Conservation (phyloP, 2,888 invertebrate genomes). For the Seladonia tumulorum region DNA sequence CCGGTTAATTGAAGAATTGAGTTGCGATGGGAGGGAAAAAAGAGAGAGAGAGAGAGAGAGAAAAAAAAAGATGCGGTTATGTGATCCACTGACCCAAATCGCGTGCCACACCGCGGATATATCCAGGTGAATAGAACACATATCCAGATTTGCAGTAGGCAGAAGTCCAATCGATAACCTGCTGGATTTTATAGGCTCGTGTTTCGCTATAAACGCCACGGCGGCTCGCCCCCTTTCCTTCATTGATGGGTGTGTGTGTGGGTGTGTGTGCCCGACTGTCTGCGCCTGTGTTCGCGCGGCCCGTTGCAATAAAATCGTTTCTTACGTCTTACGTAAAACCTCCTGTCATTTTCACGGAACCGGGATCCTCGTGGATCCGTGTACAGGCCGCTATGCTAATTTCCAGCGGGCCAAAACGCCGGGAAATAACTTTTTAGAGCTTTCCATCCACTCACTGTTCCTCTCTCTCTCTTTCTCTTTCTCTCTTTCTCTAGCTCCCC, state of each 20-base stretch:
- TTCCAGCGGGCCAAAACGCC: not conserved
- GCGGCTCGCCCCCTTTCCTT: constrained; percentile 16
- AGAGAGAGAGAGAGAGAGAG: not conserved
- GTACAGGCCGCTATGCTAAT: constrained; percentile 1
- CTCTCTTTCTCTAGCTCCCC: not conserved
- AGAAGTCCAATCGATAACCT: constrained; percentile 81
- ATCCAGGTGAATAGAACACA: constrained; percentile 75
- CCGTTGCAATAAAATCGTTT: constrained; percentile 36
- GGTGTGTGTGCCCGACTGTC: not conserved
- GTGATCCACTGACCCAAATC: constrained; percentile 82
- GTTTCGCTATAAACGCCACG: constrained; percentile 59
- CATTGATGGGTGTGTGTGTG: no score
- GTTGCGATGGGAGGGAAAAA: constrained; percentile 57
- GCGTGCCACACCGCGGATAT: constrained; percentile 72
- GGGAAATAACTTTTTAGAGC: constrained; percentile 8
- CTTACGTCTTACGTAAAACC: constrained; percentile 28
- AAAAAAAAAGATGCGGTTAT: constrained; percentile 72
- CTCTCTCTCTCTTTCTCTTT: not conserved
- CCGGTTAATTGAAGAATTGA: constrained; percentile 78
- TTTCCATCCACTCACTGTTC: not conserved
- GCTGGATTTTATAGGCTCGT: constrained; percentile 78
- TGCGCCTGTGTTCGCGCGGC: not conserved
- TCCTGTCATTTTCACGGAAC: constrained; percentile 15
- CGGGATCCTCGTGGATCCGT: not conserved
- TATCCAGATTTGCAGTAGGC: constrained; percentile 81